These are phyloP conservation scores for Erythrocercus mccallii DNA, from an alignment of 2,113 vertebrate genomes.

Conservation along the genomic window DNA sequence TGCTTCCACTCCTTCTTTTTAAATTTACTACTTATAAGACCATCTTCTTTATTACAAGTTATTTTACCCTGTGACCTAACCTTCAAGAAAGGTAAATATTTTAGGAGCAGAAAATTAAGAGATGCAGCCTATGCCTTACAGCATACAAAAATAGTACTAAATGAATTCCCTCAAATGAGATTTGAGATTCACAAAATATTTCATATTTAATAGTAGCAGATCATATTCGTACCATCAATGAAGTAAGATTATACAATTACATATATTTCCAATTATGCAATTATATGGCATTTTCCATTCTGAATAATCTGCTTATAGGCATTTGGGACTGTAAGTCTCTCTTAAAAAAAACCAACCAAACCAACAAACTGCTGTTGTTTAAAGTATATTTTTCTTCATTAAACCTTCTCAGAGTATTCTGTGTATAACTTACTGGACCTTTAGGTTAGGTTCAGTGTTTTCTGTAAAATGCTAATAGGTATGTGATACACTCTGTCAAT, in stretches of 20 bases:
- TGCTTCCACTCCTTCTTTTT: constrained; percentile 11
- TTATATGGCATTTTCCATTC: neutral
- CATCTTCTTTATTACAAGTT: constrained; percentile 1
- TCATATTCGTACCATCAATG: neutral
- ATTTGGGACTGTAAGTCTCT: neutral
- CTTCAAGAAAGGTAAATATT: neutral
- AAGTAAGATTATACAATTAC: neutral
- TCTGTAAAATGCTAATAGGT: neutral
- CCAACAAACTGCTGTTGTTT: neutral
- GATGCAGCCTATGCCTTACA: neutral
- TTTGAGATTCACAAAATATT: neutral
- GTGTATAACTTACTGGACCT: neutral
- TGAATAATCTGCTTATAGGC: neutral
- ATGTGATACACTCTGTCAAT: neutral
- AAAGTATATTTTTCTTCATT: constrained; percentile 18
- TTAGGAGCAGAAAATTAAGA: neutral
- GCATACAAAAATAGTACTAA: neutral
- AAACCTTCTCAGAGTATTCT: neutral
- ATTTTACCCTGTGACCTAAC: neutral
- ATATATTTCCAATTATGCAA: neutral
- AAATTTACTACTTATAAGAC: neutral
- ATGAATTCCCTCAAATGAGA: neutral
- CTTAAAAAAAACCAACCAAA: neutral
- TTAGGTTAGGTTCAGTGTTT: neutral
- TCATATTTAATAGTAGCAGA: neutral